These are phyloP conservation scores for Sterrhoptilus dennistouni DNA, from an alignment of 2,113 vertebrate species.

Conservation along the genomic window DNA sequence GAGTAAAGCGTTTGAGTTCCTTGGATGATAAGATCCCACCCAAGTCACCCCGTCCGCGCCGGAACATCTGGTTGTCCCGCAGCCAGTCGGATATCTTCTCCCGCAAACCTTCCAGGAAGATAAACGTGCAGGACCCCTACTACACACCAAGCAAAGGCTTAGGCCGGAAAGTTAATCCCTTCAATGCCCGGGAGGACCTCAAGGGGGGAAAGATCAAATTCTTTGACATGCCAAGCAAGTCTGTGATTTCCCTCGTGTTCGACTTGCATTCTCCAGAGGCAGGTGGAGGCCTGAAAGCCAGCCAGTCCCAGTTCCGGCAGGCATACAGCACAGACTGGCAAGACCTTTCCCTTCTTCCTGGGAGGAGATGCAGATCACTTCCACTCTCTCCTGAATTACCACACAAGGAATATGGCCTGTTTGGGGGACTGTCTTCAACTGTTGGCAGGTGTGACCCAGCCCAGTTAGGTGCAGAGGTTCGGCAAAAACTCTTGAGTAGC, in stretches of 20 bases:
- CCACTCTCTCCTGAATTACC: slow-evolving; percentile 87
- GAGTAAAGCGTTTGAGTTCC: slow-evolving; percentile 89
- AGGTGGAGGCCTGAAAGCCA: slow-evolving; percentile 59
- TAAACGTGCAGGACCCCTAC: slow-evolving; percentile 92
- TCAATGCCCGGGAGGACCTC: slow-evolving; percentile 92
- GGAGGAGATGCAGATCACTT: slow-evolving; percentile 87
- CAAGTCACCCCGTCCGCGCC: slow-evolving; percentile 90
- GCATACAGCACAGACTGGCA: slow-evolving; percentile 71
- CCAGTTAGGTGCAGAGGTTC: slow-evolving; percentile 72
- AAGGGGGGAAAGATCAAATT: slow-evolving; percentile 96
- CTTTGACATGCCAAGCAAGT: slow-evolving; percentile 94
- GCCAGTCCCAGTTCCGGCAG: slow-evolving; percentile 54
- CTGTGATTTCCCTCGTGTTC: slow-evolving; percentile 93
- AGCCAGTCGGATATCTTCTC: slow-evolving; percentile 96
- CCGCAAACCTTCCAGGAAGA: slow-evolving; percentile 84
- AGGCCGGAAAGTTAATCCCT: slow-evolving; percentile 90
- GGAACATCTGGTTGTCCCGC: slow-evolving; percentile 93
- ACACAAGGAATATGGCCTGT: slow-evolving; percentile 74
- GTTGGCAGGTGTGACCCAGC: slow-evolving; percentile 71
- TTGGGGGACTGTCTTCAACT: slow-evolving; percentile 68
- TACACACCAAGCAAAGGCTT: slow-evolving; percentile 79
- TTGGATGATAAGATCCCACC: slow-evolving; percentile 90
- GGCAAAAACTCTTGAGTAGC: slow-evolving; percentile 75
- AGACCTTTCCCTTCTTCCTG: slow-evolving; percentile 72
- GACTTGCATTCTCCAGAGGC: slow-evolving; percentile 88